phyloP scores from a whole-genome alignment of 2,113 vertebrate species.

The Oryzias javanicus region DNA sequence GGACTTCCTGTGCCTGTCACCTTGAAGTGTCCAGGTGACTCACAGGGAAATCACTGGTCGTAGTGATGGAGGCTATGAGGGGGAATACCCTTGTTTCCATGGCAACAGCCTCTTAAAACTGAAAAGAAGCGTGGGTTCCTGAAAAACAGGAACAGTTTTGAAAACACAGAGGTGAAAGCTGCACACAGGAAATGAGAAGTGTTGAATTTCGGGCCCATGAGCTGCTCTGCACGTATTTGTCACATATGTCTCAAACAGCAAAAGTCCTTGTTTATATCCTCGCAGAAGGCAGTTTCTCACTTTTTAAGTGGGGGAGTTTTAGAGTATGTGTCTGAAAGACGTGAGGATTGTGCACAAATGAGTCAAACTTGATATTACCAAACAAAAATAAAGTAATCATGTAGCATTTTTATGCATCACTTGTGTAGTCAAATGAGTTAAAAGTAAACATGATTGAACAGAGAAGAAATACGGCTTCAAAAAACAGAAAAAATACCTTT shows the following conservation, averaged over 20 bases:
- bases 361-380: no score
- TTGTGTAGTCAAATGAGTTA: no score
- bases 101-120: slow-evolving; percentile 46
- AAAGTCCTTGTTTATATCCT: no score
- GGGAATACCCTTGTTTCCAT: slow-evolving; percentile 34
- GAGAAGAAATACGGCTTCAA: not conserved
- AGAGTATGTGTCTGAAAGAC: no score
- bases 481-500: not conserved
- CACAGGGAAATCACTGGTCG: slow-evolving; percentile 52
- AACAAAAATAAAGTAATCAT: no score
- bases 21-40: slow-evolving; percentile 48
- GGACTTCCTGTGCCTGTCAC: slow-evolving; percentile 48
- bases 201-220: no score
- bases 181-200: not conserved
- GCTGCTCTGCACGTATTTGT: no score
- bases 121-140: not conserved
- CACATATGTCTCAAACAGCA: no score
- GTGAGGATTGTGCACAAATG: no score
- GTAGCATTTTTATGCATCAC: no score
- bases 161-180: slow-evolving; percentile 4
- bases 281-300: no score
- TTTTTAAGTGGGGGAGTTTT: no score
- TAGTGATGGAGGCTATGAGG: slow-evolving; percentile 6
- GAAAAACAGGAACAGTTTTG: slow-evolving; percentile 25
- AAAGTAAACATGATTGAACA: not conserved